phyloP scores from a whole-genome alignment of 2,888 invertebrate genomes.

The Nomada fucata region DNA sequence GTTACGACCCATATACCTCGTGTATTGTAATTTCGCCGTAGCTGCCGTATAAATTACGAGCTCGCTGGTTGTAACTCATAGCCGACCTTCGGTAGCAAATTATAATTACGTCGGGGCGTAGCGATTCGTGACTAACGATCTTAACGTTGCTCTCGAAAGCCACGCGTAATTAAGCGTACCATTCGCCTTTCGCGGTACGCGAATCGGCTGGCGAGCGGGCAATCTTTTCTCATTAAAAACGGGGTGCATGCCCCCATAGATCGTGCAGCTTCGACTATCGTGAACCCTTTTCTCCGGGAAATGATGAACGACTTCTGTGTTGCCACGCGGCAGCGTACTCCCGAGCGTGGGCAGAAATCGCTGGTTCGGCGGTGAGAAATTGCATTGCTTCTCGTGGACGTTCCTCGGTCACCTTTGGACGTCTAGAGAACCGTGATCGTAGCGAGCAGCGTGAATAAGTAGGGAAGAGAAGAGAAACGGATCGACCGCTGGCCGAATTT shows the following conservation, averaged over 20 bases:
- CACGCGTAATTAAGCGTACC: not conserved
- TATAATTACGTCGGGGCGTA: constrained; percentile 58
- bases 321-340: not conserved
- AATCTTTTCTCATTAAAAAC: not conserved
- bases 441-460: too few relatives aligned
- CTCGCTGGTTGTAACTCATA: constrained; percentile 56
- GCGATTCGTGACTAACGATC: constrained; percentile 58
- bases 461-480: not conserved
- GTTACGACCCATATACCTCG: constrained; percentile 61
- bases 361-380: constrained; percentile 1
- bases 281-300: not conserved
- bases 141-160: constrained; percentile 1
- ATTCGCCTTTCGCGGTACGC: not conserved
- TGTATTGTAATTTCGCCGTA: constrained; percentile 49
- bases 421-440: not conserved
- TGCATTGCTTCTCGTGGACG: constrained; percentile 21
- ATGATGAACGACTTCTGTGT: constrained; percentile 55
- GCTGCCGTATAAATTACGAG: constrained; percentile 64
- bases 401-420: constrained; percentile 20
- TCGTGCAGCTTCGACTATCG: not conserved
- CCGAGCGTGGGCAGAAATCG: constrained; percentile 22
- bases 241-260: not conserved
- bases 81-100: constrained; percentile 68
- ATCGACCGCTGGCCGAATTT: not conserved
- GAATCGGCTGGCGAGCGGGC: not conserved